Evolutionary conservation across 2,888 invertebrate genomes (phyloP).

Genomic region (Hetaerina titia): DNA sequence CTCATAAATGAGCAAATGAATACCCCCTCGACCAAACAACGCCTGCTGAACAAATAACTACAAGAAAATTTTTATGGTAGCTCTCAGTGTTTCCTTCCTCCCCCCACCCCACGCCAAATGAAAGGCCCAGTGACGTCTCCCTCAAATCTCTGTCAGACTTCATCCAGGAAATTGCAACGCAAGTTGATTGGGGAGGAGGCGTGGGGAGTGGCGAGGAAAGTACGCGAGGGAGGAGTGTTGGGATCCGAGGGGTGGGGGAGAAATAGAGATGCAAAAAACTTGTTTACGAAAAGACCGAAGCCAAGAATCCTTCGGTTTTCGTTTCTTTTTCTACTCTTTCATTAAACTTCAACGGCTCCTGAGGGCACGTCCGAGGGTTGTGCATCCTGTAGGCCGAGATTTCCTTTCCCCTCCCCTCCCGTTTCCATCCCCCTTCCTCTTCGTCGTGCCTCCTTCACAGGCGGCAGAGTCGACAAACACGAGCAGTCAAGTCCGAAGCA

Average conservation of each 20-base stretch:
- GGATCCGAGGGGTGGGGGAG: background rate
- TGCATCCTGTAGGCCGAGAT: background rate
- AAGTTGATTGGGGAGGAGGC: conserved; percentile 36
- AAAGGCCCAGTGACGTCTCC: background rate
- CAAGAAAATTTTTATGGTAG: too few species aligned
- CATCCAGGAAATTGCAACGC: conserved; percentile 49
- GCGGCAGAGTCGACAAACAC: background rate
- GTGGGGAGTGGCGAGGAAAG: too few species aligned
- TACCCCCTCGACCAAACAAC: too few species aligned
- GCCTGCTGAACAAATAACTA: too few species aligned
- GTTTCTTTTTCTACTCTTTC: background rate
- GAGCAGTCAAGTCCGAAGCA: background rate
- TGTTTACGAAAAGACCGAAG: conserved; percentile 43
- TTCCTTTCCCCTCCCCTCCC: background rate
- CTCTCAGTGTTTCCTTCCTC: too few species aligned
- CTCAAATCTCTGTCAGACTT: background rate
- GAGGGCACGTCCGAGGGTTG: background rate
- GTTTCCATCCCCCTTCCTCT: background rate
- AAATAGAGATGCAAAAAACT: background rate
- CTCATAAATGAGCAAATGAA: background rate
- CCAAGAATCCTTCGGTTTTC: background rate
- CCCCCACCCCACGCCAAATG: too few species aligned
- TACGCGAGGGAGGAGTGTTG: background rate
- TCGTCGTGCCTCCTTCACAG: background rate
- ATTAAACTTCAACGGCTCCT: background rate